Percentiles rank a stretch among this genome's conserved stretches.
Evolutionary conservation across 64 coral and sea anemone species (phyloP).

Genomic region (Montipora cactus): DNA sequence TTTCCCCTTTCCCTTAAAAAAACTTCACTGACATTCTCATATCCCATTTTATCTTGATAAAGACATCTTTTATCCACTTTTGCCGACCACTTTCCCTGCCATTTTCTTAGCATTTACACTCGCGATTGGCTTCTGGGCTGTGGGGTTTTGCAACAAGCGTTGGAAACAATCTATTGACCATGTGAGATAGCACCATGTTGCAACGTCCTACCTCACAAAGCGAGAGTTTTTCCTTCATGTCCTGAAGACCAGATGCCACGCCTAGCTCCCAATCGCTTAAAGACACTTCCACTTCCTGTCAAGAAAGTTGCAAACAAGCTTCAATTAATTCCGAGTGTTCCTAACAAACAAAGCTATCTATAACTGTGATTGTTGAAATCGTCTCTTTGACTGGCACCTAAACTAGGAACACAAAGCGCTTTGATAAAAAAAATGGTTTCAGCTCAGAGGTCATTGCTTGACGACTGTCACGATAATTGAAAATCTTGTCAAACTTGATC

Average conservation of each 20-base stretch:
- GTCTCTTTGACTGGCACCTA: background rate
- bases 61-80: no score
- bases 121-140: no score
- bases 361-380: background rate
- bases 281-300: constrained; percentile 51
- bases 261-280: constrained; percentile 51
- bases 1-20: no score
- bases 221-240: constrained; percentile 71
- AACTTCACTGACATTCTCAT: no score
- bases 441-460: background rate
- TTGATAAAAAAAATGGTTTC: background rate
- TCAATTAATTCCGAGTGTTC: background rate
- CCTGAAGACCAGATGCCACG: constrained; percentile 19
- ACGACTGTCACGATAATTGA: no score
- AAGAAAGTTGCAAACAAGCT: background rate
- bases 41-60: no score
- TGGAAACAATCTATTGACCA: no score
- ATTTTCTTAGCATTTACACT: no score
- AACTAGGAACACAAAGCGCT: background rate
- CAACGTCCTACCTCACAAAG: constrained; percentile 51
- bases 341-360: background rate
- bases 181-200: background rate
- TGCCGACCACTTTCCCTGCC: no score
- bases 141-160: no score
- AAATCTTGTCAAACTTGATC: no score